Conservation (phyloP, 2,888 invertebrate genomes). For the Rotaria socialis region DNA sequence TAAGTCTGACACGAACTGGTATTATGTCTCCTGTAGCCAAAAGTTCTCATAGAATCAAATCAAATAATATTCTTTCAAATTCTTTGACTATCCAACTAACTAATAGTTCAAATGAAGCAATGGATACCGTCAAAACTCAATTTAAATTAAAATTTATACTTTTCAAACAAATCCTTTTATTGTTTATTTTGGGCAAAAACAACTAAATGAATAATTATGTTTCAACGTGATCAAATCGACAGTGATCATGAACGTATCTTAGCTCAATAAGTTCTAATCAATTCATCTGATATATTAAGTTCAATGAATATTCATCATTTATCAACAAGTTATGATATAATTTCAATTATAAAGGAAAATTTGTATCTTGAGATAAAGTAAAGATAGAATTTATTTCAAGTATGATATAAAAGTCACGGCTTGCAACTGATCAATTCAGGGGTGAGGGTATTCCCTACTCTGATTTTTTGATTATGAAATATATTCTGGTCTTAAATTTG, state of each 20-base stretch:
- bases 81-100: not conserved
- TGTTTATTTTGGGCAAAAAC: not conserved
- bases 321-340: not conserved
- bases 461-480: no score
- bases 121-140: not conserved
- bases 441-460: no score
- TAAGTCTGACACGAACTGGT: not conserved
- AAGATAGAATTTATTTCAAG: no score
- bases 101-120: not conserved
- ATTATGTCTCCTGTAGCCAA: not conserved
- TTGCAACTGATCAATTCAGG: no score
- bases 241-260: not conserved
- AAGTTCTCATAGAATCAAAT: not conserved
- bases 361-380: no score
- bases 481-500: no score
- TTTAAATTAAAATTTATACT: not conserved
- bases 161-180: not conserved
- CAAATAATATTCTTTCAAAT: not conserved
- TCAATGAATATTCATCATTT: not conserved
- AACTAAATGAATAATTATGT: not conserved
- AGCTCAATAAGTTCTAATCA: not conserved
- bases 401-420: no score
- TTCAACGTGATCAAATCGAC: not conserved
- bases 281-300: not conserved
- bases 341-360: not conserved